Conservation (phyloP, 2,113 vertebrate species). For the Anthoscopus minutus region DNA sequence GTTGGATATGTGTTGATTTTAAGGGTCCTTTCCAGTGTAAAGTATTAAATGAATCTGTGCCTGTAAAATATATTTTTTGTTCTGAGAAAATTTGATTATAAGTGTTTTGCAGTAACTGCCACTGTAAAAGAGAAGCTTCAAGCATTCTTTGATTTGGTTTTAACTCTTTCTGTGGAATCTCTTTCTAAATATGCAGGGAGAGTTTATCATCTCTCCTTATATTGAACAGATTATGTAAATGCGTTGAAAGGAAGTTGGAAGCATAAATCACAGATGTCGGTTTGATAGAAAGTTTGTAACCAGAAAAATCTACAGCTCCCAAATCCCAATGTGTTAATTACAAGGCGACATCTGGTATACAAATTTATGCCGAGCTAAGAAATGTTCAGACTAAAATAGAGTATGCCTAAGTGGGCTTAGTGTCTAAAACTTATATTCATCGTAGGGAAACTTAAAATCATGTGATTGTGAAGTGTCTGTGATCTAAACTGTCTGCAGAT, state of each 20-base stretch:
- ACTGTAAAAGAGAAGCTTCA: conserved; percentile 32
- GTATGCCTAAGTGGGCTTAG: conserved; percentile 61
- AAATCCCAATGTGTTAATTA: conserved; percentile 78
- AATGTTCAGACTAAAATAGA: conserved; percentile 69
- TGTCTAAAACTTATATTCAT: conserved; percentile 34
- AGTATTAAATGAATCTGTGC: not conserved
- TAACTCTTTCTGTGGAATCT: conserved; percentile 46
- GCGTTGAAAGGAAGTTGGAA: conserved; percentile 71
- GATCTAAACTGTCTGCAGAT: conserved; percentile 21
- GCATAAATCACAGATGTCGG: conserved; percentile 78
- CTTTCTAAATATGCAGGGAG: conserved; percentile 54
- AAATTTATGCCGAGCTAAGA: conserved; percentile 77
- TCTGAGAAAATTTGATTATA: conserved; percentile 9
- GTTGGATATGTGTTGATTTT: accelerated
- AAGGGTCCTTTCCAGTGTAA: not conserved
- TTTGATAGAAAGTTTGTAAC: conserved; percentile 77
- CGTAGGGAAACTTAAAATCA: conserved; percentile 42
- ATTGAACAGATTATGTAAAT: conserved; percentile 79
- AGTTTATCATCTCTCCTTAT: conserved; percentile 66
- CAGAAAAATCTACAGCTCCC: conserved; percentile 71
- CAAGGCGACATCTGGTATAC: conserved; percentile 75
- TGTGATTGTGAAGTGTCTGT: conserved; percentile 15
- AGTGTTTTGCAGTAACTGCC: not conserved
- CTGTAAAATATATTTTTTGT: not conserved
- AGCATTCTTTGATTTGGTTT: conserved; percentile 56